These are phyloP conservation scores for Lathronympha strigana DNA, from an alignment of 2,888 invertebrate genomes.

Conservation along the genomic window DNA sequence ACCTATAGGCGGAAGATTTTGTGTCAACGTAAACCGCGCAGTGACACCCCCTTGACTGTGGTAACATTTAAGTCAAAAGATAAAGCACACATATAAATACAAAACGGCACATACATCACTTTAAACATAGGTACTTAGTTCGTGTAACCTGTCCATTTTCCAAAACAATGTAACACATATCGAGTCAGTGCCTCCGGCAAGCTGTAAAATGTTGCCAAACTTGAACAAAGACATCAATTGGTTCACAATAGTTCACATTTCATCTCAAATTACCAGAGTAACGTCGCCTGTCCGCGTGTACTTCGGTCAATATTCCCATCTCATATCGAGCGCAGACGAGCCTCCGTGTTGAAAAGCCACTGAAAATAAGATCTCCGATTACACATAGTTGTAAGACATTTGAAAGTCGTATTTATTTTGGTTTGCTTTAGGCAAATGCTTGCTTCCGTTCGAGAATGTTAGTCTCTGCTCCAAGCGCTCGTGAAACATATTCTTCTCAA, in stretches of 20 bases:
- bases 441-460: neutral
- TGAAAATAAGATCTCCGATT: neutral
- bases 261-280: conserved; percentile 77
- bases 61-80: too few relatives aligned
- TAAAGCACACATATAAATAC: neutral
- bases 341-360: neutral
- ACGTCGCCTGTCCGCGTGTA: conserved; percentile 55
- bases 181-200: conserved; percentile 72
- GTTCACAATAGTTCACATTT: conserved; percentile 81
- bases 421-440: neutral
- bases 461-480: neutral
- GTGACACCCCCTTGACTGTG: too few relatives aligned
- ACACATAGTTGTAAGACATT: neutral
- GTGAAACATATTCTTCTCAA: conserved; percentile 49
- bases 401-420: neutral
- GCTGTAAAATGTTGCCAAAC: conserved; percentile 67
- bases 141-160: conserved; percentile 40
- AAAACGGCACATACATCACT: neutral
- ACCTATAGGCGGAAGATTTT: too few relatives aligned
- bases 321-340: neutral
- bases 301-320: neutral
- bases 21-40: too few relatives aligned
- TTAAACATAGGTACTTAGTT: conserved; percentile 12
- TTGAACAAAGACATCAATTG: conserved; percentile 81
- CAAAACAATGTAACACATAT: conserved; percentile 66